Evolutionary conservation across 2,113 vertebrate genomes (phyloP).

Genomic region (Hyperopisus bebe): DNA sequence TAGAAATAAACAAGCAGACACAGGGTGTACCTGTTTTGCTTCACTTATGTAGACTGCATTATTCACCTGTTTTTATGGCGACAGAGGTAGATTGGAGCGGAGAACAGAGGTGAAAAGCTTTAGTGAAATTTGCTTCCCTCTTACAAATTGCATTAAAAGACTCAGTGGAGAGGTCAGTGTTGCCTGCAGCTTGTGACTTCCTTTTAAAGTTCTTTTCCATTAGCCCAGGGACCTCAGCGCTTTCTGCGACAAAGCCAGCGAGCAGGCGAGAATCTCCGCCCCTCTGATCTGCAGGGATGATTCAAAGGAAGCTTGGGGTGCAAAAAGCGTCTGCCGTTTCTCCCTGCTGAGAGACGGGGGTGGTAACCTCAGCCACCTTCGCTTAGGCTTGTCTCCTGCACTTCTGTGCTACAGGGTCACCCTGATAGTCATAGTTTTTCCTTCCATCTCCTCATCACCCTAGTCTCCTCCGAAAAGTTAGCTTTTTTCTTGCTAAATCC

Average conservation of each 20-base stretch:
- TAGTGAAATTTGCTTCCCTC: not conserved
- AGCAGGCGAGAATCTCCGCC: not conserved
- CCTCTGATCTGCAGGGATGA: not conserved
- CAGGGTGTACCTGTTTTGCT: not conserved
- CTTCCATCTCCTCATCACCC: not conserved
- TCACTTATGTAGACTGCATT: not conserved
- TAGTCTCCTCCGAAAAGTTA: not conserved
- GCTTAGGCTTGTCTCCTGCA: not conserved
- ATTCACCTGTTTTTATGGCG: not conserved
- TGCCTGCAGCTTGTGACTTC: not conserved
- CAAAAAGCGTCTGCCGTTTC: not conserved
- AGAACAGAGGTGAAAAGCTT: slow-evolving; percentile 7
- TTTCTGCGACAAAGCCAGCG: not conserved
- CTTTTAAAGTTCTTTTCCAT: slow-evolving; percentile 9
- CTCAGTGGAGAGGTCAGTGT: not conserved
- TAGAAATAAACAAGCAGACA: slow-evolving; percentile 6
- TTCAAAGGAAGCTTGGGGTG: not conserved
- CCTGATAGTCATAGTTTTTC: not conserved
- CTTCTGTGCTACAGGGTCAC: not conserved
- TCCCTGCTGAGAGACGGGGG: not conserved
- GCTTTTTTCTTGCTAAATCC: not conserved
- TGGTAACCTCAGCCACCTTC: not conserved
- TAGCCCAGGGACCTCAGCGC: not conserved
- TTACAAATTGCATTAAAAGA: not conserved
- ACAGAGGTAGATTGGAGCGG: not conserved